Evolutionary conservation across 2,113 vertebrate genomes (phyloP).

Genomic region (Agelaius tricolor): DNA sequence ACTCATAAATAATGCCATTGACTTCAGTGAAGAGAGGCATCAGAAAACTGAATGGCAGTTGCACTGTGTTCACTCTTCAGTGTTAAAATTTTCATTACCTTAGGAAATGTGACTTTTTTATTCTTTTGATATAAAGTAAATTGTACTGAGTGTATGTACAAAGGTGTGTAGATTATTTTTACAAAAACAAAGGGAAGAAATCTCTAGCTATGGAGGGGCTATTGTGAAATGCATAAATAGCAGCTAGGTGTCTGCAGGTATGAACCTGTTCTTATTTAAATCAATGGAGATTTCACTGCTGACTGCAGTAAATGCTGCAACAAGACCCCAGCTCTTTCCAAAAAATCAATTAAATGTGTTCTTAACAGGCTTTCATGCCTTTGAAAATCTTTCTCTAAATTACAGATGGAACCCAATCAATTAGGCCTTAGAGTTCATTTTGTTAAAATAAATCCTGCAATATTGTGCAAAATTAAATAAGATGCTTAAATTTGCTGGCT

Average conservation of each 20-base stretch:
- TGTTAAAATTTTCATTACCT: not conserved
- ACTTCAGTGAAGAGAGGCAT: not conserved
- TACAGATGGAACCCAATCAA: conserved; percentile 2
- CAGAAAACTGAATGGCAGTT: not conserved
- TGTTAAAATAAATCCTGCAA: conserved; percentile 4
- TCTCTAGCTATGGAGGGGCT: not conserved
- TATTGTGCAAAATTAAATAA: conserved; percentile 23
- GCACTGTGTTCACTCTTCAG: not conserved
- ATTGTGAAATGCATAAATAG: not conserved
- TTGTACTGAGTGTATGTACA: not conserved
- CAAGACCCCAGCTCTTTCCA: not conserved
- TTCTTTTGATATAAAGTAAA: not conserved
- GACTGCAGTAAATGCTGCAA: not conserved
- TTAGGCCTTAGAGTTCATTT: conserved; percentile 2
- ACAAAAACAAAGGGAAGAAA: not conserved
- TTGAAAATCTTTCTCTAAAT: conserved; percentile 3
- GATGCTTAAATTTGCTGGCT: not conserved
- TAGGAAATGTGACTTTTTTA: not conserved
- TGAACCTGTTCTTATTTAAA: conserved; percentile 16
- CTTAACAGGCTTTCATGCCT: not conserved
- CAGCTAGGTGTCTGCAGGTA: not conserved
- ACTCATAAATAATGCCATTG: not conserved
- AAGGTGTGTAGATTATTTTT: not conserved
- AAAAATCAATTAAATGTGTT: not conserved
- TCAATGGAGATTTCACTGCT: not conserved